Evolutionary conservation across 2,888 invertebrate species (phyloP), one percentile per base, ranked within the genome.

Genomic region (Troglohyphantes excavatus): DNA sequence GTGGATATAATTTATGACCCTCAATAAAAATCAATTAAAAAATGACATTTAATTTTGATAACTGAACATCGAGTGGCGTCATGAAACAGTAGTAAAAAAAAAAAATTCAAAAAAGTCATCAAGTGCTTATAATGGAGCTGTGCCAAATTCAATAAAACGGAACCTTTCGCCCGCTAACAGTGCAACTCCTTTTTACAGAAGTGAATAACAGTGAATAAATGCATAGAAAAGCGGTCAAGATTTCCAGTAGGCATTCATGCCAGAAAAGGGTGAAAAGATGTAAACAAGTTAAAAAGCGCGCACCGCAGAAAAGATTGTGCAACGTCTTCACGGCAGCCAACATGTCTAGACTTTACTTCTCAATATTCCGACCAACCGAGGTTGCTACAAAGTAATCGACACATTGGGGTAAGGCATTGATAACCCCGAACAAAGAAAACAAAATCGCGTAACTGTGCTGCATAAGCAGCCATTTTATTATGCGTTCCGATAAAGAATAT

Each of bases 191-290:
- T 53, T 53, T n/a, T n/a, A n/a, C 53, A 13, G 1, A 53, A 53
- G n/a, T n/a, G 17, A 39, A 39, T 2, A 53, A 53, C n/a, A 53
- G 13, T 1, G 2, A 2, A 53, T 11, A 2, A n/a, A n/a, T n/a
- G 53, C 53, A 53, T 46, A 13, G 46, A 53, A 53, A 53, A 53
- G 53, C 53, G 53, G 53, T 53, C 53, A 53, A 53, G n/a, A 53
- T 53, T 53, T 33, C 33, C 33, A 33, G 33, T 33, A n/a, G 33
- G 9, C 53, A n/a, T 53, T 53, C 53, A 53, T 17, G 13, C 13
- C 53, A n/a, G 33, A 3, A 33, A 33, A 33, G n/a, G n/a, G n/a
- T n/a, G n/a, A 33, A 33, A 33, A 33, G 33, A 33, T 9, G 9
- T 53, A 53, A 53, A 53, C 53, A 53, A 53, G 33, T 33, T 6